These are phyloP conservation scores for Habrosyne pyritoides DNA, from an alignment of 2,888 invertebrate species.

Conservation along the genomic window DNA sequence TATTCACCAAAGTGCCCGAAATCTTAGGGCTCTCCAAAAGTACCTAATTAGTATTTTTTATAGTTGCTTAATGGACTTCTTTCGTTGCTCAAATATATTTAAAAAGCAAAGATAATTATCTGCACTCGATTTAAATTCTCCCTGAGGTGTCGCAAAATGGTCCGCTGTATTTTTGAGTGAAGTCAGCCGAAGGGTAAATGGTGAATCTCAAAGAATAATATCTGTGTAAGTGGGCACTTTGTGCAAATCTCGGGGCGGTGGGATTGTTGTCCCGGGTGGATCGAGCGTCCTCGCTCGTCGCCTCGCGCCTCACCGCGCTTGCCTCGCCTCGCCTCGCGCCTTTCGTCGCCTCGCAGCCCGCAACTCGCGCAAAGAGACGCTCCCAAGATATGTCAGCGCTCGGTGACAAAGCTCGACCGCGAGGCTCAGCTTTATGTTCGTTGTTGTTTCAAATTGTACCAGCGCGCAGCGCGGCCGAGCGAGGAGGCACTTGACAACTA, in stretches of 20 bases:
- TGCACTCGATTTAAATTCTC: background rate
- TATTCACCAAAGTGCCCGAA: too few relatives aligned
- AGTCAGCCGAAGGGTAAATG: constrained; percentile 9
- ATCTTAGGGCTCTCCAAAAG: too few relatives aligned
- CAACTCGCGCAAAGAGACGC: background rate
- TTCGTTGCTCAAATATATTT: too few relatives aligned
- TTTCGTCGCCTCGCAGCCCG: background rate
- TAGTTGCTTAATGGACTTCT: too few relatives aligned
- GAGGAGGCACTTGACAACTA: background rate
- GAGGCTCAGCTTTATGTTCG: background rate
- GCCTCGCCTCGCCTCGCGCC: background rate
- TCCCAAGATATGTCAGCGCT: background rate
- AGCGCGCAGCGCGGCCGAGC: background rate
- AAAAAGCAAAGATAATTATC: background rate
- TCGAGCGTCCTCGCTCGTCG: background rate
- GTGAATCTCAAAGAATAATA: constrained; percentile 30
- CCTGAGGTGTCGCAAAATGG: background rate
- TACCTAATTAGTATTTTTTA: too few relatives aligned
- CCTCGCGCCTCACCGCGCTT: background rate
- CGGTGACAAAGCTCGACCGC: background rate
- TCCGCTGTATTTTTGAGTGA: background rate
- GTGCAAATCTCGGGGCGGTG: constrained; percentile 17
- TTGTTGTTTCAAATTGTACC: background rate
- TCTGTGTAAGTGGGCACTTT: constrained; percentile 31
- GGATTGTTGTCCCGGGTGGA: background rate